Base-by-base conservation (phyloP, 37 sponge, comb jelly and placozoan genomes). In the Geodia barretti region DNA sequence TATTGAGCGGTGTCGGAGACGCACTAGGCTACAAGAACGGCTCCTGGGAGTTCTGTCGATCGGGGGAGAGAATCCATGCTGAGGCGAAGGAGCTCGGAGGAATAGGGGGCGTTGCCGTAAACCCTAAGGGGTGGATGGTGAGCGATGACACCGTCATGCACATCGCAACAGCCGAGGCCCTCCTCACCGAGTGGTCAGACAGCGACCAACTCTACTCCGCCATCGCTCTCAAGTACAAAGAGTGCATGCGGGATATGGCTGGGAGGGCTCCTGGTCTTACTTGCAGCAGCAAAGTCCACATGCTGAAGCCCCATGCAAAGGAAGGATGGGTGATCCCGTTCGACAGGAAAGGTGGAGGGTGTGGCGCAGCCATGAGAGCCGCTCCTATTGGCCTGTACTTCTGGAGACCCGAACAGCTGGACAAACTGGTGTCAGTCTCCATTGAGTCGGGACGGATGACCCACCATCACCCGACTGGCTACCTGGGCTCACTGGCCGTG, bases 11-110 rank as follows among this genome's bases (percentile, higher is more conserved):
- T 5, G 95, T 90, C 17, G 95, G 95, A 24, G 95, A 94, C 40
- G 95, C 95, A 21, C 70, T 94, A 14, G 95, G 95, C 35, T 94
- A 90, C 78, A 94, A 94, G 32, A 87, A 90, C 69, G 91, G 95
- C 7, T 68, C 67, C 0, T 94, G 90, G 90, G 95, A 94, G 69
- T 87, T 94, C 60, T 87, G 88, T 39, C 58, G 82, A 19, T 78
- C 78, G 36, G 95, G 95, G 1, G 40, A 40, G 38, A 72, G 72
- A 28, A 94, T 94, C n/a, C 90, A 90, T 47, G 73, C 70, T 11
- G 65, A 90, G 8, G 31, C 87, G 41, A 32, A 72, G 23, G 24
- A 42, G 32, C 39, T 85, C 5, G 92, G 95, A 4, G 92, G 92
- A 24, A 29, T 95, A 31, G 77, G 81, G 4, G 67, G 42, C n/a